phyloP scores from a whole-genome alignment of 2,113 vertebrate species.

The Guaruba guarouba region DNA sequence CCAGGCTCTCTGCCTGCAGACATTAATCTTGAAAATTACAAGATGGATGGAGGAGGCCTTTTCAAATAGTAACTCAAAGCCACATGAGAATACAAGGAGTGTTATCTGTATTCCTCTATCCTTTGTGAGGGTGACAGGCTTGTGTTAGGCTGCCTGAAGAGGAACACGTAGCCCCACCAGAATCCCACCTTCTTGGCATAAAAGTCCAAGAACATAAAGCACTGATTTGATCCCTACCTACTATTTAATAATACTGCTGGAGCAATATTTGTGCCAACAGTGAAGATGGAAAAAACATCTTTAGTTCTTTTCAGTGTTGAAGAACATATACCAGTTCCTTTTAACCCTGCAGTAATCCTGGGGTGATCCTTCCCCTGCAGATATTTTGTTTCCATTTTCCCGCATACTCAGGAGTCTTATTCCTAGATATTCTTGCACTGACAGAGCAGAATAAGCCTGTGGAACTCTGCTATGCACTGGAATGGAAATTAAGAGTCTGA shows the following conservation, averaged over 20 bases:
- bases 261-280: not conserved
- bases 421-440: not conserved
- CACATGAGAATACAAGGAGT: not conserved
- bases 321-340: not conserved
- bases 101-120: not conserved
- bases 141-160: not conserved
- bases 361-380: not conserved
- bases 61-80: not conserved
- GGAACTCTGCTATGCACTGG: not conserved
- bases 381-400: not conserved
- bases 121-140: not conserved
- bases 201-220: not conserved
- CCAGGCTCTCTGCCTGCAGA: not conserved
- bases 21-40: not conserved
- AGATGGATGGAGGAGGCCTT: not conserved
- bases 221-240: not conserved
- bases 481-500: not conserved
- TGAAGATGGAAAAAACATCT: not conserved
- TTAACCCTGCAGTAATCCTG: not conserved
- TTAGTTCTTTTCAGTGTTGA: not conserved
- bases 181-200: not conserved
- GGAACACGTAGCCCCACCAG: not conserved
- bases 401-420: not conserved
- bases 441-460: not conserved
- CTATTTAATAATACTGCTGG: not conserved